phyloP scores from a whole-genome alignment of 1,140 invertebrate genomes.

The Drosophila kurseongensis region DNA sequence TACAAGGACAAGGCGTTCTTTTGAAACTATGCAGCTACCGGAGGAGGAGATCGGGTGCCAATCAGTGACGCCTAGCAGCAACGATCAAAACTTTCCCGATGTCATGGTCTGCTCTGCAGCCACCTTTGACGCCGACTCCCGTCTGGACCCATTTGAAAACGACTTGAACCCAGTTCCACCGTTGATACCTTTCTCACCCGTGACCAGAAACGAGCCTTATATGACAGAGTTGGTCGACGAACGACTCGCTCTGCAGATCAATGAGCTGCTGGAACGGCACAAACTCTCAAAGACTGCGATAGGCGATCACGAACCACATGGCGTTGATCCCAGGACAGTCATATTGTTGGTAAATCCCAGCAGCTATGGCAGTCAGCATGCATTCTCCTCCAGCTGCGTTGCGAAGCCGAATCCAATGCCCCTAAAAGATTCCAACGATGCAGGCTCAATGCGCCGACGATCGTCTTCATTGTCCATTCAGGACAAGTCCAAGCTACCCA shows the following conservation, averaged over 20 bases:
- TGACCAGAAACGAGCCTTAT: slow-evolving; percentile 36
- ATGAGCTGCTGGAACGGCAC: slow-evolving; percentile 57
- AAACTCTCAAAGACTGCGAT: slow-evolving; percentile 33
- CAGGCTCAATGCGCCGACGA: slow-evolving; percentile 44
- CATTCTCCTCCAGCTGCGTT: slow-evolving; percentile 19
- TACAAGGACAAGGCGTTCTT: neutral
- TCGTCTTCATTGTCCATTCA: slow-evolving; percentile 70
- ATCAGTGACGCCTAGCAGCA: neutral
- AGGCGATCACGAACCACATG: slow-evolving; percentile 8
- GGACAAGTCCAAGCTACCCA: slow-evolving; percentile 48
- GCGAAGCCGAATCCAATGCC: slow-evolving; percentile 15
- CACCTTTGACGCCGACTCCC: slow-evolving; percentile 67
- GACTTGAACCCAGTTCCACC: neutral
- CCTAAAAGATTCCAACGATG: neutral
- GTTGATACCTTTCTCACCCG: neutral
- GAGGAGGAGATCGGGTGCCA: neutral
- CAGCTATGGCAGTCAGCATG: slow-evolving; percentile 5
- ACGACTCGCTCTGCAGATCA: slow-evolving; percentile 56
- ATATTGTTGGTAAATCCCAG: slow-evolving; percentile 60
- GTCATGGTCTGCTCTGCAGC: slow-evolving; percentile 71
- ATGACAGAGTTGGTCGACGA: slow-evolving; percentile 55
- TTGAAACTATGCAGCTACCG: neutral
- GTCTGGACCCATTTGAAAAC: slow-evolving; percentile 10
- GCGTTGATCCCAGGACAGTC: slow-evolving; percentile 33
- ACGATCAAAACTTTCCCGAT: slow-evolving; percentile 60